Evolutionary conservation across 2,888 invertebrate species (phyloP).

Genomic region (Axea sp.): DNA sequence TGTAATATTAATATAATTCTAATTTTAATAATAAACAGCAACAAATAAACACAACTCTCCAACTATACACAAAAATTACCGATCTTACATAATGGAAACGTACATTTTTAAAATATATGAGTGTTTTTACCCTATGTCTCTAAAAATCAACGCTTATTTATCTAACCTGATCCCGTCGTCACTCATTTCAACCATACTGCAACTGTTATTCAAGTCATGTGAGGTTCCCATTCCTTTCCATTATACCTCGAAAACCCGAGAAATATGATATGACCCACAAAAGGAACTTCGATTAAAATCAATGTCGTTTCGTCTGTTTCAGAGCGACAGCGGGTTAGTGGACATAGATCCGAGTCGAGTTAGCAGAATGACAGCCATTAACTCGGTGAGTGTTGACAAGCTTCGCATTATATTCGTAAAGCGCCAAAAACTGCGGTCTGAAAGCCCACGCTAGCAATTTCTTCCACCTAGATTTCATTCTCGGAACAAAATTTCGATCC

Average conservation of each 20-base stretch:
- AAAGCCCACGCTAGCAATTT: conserved; percentile 24
- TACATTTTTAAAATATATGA: no score
- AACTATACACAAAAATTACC: no score
- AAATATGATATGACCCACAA: conserved; percentile 38
- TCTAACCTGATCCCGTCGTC: conserved; percentile 23
- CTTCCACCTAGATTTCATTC: conserved; percentile 45
- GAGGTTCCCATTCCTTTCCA: conserved; percentile 5
- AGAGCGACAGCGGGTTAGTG: conserved; percentile 80
- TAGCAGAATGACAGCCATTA: conserved; percentile 79
- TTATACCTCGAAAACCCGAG: conserved; percentile 1
- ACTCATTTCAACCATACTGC: conserved; percentile 12
- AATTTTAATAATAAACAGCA: no score
- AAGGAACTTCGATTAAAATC: conserved; percentile 27
- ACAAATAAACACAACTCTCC: no score
- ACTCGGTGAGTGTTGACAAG: conserved; percentile 76
- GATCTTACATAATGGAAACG: no score
- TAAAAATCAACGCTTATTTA: conserved; percentile 33
- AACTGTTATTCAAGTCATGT: conserved; percentile 34
- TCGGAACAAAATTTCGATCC: conserved; percentile 47
- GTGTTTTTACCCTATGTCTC: no score
- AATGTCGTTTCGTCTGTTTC: conserved; percentile 69
- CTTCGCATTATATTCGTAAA: conserved; percentile 31
- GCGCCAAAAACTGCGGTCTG: conserved; percentile 43
- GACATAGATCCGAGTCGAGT: conserved; percentile 78
- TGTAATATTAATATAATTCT: no score